Evolutionary conservation across 2,797 vertebrate genomes (phyloP).

Genomic region (Chelon labrosus): DNA sequence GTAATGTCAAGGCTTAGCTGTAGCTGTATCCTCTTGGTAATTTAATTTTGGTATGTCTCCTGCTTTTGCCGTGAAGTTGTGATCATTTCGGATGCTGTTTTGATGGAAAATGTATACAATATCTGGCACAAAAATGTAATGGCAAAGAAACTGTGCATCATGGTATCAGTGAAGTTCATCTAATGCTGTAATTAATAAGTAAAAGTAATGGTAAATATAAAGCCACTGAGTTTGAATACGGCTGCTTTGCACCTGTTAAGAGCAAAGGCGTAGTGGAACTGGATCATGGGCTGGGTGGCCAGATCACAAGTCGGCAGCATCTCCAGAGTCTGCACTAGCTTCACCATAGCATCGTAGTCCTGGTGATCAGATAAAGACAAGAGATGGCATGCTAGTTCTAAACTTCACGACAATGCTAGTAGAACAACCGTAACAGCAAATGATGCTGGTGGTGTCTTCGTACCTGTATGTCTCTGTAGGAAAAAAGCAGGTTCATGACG

Average conservation of each 20-base stretch:
- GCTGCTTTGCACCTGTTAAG: conserved; percentile 85
- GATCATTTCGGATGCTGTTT: no score
- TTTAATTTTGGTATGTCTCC: no score
- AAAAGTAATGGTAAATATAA: no score
- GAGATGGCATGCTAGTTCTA: not conserved
- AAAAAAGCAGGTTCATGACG: conserved; percentile 95
- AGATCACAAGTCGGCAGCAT: conserved; percentile 95
- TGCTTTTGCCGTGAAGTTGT: no score
- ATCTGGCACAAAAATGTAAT: no score
- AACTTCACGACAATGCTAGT: not conserved
- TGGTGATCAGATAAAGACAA: conserved; percentile 58
- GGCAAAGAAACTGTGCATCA: no score
- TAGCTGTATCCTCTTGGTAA: no score
- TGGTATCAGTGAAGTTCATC: no score
- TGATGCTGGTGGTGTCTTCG: not conserved
- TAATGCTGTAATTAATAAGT: no score
- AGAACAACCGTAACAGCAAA: not conserved
- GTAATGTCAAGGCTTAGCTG: no score
- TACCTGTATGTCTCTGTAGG: conserved; percentile 98
- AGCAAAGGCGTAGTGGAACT: conserved; percentile 97
- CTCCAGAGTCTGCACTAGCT: conserved; percentile 95
- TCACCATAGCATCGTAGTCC: conserved; percentile 98
- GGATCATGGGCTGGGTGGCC: conserved; percentile 94
- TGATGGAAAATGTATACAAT: no score
- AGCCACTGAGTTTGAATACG: no score